Evolutionary conservation across 2,888 invertebrate genomes (phyloP).

Genomic region (Latheticus oryzae): DNA sequence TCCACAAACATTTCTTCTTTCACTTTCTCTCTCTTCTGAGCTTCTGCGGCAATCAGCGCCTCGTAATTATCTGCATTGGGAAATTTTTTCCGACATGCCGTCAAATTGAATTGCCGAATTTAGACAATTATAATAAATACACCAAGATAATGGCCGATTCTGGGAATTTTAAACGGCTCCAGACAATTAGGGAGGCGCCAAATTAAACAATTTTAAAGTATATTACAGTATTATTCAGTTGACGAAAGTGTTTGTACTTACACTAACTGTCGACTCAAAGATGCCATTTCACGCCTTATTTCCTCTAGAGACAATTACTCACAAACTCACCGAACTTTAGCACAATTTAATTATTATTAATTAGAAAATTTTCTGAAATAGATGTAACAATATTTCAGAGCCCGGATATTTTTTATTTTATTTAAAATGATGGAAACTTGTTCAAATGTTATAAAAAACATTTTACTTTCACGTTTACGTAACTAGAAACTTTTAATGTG

Average conservation of each 20-base stretch:
- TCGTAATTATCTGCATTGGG: constrained; percentile 34
- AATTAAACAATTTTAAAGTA: constrained; percentile 27
- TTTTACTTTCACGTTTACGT: too few relatives aligned
- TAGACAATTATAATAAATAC: constrained; percentile 30
- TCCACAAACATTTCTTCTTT: constrained; percentile 43
- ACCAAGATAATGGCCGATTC: constrained; percentile 11
- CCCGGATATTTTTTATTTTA: too few relatives aligned
- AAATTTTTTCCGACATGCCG: constrained; percentile 7
- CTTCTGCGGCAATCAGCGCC: constrained; percentile 40
- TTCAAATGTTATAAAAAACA: too few relatives aligned
- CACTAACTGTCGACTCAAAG: constrained; percentile 18
- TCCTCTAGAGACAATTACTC: neutral
- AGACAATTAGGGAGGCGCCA: constrained; percentile 19
- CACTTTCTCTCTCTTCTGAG: constrained; percentile 23
- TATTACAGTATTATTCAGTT: constrained; percentile 13
- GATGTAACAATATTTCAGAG: too few relatives aligned
- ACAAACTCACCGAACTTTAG: neutral
- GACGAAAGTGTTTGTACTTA: constrained; percentile 21
- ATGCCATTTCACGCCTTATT: constrained; percentile 8
- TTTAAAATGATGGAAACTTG: too few relatives aligned
- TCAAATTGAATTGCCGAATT: constrained; percentile 30
- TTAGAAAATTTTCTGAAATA: too few relatives aligned
- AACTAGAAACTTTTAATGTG: too few relatives aligned
- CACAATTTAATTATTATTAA: neutral
- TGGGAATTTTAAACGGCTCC: constrained; percentile 4